Evolutionary conservation across 1,140 invertebrate species (phyloP).

Genomic region (Gonatopus flavifemur): DNA sequence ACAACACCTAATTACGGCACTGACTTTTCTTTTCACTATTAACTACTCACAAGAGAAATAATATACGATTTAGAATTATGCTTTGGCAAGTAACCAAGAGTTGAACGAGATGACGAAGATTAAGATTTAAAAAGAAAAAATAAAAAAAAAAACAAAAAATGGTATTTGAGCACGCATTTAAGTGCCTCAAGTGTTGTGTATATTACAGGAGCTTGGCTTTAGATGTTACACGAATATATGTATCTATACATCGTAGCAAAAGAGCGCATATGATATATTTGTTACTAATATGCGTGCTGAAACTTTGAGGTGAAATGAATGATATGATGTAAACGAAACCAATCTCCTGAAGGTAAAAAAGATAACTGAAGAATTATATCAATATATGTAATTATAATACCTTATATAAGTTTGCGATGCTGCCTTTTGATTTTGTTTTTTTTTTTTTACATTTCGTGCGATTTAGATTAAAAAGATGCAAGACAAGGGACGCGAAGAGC

Average conservation of each 20-base stretch:
- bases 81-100: conserved; percentile 51
- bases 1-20: conserved; percentile 40
- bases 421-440: conserved; percentile 51
- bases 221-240: conserved; percentile 57
- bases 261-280: conserved; percentile 58
- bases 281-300: conserved; percentile 56
- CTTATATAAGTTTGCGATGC: conserved; percentile 54
- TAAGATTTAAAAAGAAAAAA: too few species aligned
- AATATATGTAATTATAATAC: conserved; percentile 48
- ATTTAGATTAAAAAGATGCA: too few species aligned
- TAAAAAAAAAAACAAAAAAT: too few species aligned
- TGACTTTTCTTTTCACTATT: conserved; percentile 45
- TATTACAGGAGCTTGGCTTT: conserved; percentile 49
- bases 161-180: conserved; percentile 58
- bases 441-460: too few species aligned
- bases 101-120: too few species aligned
- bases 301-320: conserved; percentile 49
- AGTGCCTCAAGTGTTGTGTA: conserved; percentile 60
- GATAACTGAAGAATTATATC: conserved; percentile 49
- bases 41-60: conserved; percentile 49
- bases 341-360: conserved; percentile 52
- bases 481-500: too few species aligned
- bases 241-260: conserved; percentile 53
- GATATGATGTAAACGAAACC: conserved; percentile 45
- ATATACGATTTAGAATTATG: conserved; percentile 53